Evolutionary conservation across 2,888 invertebrate species (phyloP), one percentile per base, ranked within the genome.

Genomic region (Diaphora mendica): DNA sequence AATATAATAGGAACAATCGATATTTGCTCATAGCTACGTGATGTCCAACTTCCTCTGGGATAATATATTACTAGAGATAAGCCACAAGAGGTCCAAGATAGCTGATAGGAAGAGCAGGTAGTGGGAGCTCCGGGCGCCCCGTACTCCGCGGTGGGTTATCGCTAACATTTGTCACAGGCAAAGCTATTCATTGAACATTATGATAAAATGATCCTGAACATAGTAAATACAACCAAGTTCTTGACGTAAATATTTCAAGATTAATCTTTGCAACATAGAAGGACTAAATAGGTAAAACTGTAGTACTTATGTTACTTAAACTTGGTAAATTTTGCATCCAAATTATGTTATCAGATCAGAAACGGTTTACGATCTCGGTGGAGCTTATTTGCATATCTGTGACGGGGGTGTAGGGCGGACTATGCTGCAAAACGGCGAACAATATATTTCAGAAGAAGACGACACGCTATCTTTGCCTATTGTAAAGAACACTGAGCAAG

Each of bases 381-480:
- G 91, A 88, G 91, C 90, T 86, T 89, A 94, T 94, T 94, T 94
- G 93, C 94, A 94, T 94, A 94, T 94, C 93, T 92, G 93, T 86
- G 86, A 83, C 86, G 87, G 87, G 73, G 76, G 90, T 87, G 89
- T 87, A 89, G 89, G 86, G 86, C 86, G 68, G 62, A 87, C 88
- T 87, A 84, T 86, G 88, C 88, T 88, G 87, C 48, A 89, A 89
- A 89, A 85, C 88, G 84, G 86, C 88, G 81, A 89, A 92, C 93
- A 91, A 93, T 93, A 93, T 93, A 93, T 93, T 92, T 90, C 85
- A 89, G 88, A 85, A 85, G 86, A 93, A 93, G 92, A 91, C 91
- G 89, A 87, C 89, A 87, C 86, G 90, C 89, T 93, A 92, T 93
- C 93, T 93, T 87, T 86, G 86, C 87, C 91, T 90, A 89, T 91